phyloP scores from a whole-genome alignment of 1,140 invertebrate genomes.

The Drosophila virilis region DNA sequence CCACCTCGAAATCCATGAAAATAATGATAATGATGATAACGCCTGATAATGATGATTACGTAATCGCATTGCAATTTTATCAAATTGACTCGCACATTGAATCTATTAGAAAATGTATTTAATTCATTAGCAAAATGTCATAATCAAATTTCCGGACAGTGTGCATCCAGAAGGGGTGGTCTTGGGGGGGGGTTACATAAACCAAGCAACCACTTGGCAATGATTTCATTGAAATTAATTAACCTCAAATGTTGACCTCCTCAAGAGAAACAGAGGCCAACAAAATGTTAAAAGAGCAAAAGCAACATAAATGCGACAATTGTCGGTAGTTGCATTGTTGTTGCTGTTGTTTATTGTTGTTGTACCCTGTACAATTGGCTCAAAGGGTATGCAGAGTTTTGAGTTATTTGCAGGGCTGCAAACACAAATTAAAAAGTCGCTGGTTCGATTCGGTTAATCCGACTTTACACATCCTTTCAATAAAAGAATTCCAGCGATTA shows the following conservation, averaged over 20 bases:
- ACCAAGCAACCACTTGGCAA: conserved; percentile 43
- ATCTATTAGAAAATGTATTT: not conserved
- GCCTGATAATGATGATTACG: not conserved
- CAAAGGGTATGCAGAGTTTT: no score
- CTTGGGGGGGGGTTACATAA: not conserved
- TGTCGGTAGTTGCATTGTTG: conserved; percentile 18
- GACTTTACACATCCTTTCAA: no score
- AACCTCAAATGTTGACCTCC: conserved; percentile 71
- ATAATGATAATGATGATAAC: conserved; percentile 10
- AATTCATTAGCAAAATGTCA: conserved; percentile 1
- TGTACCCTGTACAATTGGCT: conserved; percentile 1
- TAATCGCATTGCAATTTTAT: conserved; percentile 12
- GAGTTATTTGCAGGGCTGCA: no score
- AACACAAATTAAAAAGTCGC: no score
- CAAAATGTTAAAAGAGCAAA: conserved; percentile 42
- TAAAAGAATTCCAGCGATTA: not conserved
- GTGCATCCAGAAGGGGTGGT: no score
- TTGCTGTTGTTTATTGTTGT: conserved; percentile 10
- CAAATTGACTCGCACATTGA: not conserved
- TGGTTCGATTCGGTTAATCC: no score
- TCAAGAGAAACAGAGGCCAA: conserved; percentile 43
- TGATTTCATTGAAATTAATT: conserved; percentile 82
- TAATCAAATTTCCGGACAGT: conserved; percentile 11
- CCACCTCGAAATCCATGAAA: not conserved
- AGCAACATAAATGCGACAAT: conserved; percentile 47